Percentiles rank a stretch among this genome's conserved stretches.
phyloP scores from a whole-genome alignment of 2,888 invertebrate species.

The Noctua fimbriata region DNA sequence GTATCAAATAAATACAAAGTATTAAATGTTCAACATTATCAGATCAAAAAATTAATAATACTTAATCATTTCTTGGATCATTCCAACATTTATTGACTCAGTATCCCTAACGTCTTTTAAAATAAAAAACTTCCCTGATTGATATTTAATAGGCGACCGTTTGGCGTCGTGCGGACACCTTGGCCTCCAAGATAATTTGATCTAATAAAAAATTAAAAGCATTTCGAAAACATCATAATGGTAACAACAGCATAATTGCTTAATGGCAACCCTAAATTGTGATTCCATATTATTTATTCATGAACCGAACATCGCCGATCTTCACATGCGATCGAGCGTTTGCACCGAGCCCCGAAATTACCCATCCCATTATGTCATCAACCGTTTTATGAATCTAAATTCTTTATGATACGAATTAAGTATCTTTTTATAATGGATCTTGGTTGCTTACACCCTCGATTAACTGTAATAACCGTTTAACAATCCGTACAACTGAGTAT shows the following conservation, averaged over 20 bases:
- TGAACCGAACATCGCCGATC: constrained; percentile 82
- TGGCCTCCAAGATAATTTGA: constrained; percentile 82
- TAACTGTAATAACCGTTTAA: constrained; percentile 85
- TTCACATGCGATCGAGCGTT: constrained; percentile 81
- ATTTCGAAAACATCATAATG: constrained; percentile 88
- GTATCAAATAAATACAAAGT: background rate
- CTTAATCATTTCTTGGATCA: constrained; percentile 34
- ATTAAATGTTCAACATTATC: constrained; percentile 17
- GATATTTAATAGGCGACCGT: constrained; percentile 86
- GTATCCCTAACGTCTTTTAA: constrained; percentile 41
- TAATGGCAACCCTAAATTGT: constrained; percentile 87
- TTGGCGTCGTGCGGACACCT: constrained; percentile 84
- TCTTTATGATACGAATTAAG: constrained; percentile 86
- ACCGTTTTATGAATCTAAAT: constrained; percentile 88
- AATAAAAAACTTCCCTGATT: constrained; percentile 76
- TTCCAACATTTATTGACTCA: constrained; percentile 56
- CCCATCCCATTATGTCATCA: constrained; percentile 89
- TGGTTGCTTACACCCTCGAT: constrained; percentile 85
- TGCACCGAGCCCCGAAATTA: constrained; percentile 85
- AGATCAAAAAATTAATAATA: constrained; percentile 22
- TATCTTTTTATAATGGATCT: constrained; percentile 82
- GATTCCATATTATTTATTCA: constrained; percentile 89
- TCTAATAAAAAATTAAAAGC: constrained; percentile 90
- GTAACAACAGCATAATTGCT: constrained; percentile 88
- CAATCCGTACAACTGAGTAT: constrained; percentile 69